These are phyloP conservation scores for Ivindomyrus marchei DNA, from an alignment of 2,113 vertebrate genomes.

Conservation along the genomic window DNA sequence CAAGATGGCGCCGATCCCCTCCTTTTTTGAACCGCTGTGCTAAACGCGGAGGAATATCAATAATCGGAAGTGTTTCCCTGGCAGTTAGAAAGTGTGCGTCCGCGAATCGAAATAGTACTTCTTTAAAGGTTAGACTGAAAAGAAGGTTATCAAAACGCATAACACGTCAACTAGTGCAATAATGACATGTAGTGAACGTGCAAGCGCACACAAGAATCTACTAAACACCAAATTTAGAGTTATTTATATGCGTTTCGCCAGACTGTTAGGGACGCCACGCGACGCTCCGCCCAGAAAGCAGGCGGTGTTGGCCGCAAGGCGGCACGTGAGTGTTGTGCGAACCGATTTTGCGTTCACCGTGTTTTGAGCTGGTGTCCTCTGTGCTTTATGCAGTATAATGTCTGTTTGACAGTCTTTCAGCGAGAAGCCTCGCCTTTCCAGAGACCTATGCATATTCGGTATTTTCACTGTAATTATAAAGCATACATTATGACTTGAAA, in stretches of 20 bases:
- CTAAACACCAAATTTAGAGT: neutral
- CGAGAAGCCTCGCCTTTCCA: neutral
- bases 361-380: neutral
- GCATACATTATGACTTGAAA: neutral
- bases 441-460: neutral
- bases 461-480: neutral
- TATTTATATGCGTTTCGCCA: neutral
- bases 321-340: neutral
- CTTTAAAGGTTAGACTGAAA: neutral
- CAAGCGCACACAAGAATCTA: neutral
- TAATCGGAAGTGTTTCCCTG: neutral
- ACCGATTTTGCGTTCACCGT: neutral
- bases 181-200: neutral
- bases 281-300: neutral
- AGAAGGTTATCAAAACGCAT: neutral
- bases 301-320: neutral
- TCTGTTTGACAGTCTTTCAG: neutral
- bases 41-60: neutral
- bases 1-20: constrained; percentile 38
- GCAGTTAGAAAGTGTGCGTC: constrained; percentile 28
- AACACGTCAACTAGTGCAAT: neutral
- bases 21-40: constrained; percentile 11
- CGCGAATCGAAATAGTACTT: constrained; percentile 50
- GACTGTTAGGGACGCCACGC: neutral
- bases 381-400: neutral